phyloP scores from a whole-genome alignment of 2,113 vertebrate genomes.

The Formicarius rufipectus region DNA sequence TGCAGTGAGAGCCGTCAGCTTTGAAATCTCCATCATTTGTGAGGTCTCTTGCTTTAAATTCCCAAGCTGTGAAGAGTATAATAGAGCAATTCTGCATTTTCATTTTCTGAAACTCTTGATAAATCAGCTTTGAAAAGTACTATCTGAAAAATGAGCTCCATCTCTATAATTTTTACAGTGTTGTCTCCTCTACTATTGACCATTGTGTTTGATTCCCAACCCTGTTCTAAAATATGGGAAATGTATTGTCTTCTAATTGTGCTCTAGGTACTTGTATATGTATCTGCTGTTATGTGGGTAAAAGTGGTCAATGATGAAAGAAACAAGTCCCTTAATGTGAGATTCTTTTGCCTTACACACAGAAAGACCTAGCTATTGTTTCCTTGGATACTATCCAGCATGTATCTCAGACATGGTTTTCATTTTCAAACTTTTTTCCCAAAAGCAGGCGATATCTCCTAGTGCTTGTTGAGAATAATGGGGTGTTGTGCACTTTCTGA shows the following conservation, averaged over 20 bases:
- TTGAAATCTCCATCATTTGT: neutral
- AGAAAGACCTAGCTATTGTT: neutral
- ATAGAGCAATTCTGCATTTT: neutral
- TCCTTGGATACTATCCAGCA: constrained; percentile 28
- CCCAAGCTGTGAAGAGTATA: neutral
- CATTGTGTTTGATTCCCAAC: neutral
- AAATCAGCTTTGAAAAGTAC: neutral
- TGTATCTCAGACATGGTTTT: neutral
- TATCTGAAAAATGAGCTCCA: neutral
- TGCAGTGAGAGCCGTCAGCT: neutral
- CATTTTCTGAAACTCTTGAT: neutral
- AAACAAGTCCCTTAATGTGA: neutral
- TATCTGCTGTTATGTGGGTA: neutral
- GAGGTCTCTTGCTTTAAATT: neutral
- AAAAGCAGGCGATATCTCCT: neutral
- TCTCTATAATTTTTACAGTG: neutral
- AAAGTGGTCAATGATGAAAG: neutral
- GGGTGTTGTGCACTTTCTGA: neutral
- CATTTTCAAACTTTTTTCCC: neutral
- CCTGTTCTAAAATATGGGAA: neutral
- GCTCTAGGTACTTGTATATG: neutral
- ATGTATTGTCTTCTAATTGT: neutral
- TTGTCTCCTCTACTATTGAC: neutral
- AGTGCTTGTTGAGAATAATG: neutral
- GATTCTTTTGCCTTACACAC: neutral